Base-by-base conservation (phyloP, 2,888 invertebrate genomes). In the Leuctra nigra region DNA sequence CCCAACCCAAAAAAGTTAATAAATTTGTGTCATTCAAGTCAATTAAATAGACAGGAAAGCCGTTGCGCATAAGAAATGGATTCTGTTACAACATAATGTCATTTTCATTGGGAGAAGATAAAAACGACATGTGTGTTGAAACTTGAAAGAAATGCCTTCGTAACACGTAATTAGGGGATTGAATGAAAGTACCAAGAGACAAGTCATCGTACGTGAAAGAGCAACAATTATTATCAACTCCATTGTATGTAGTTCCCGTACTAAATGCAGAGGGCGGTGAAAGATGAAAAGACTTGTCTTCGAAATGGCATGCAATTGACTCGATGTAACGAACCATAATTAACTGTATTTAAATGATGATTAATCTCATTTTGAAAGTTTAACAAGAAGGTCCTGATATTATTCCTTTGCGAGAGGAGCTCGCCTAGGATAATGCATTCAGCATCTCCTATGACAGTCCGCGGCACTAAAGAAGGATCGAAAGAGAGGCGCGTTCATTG, bases 301-400 rank as follows among this genome's bases (percentile, higher is more conserved):
- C 13, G 44, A 44, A 18, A 44, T 22, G 4, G 44, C 18, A 44
- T 44, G 44, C 44, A 44, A 44, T 44, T 44, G 44, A 44, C 44
- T 1, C 22, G 23, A 18, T 23, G 29, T 48, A 29, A 48, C 48
- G 29, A 48, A 48, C 25, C 20, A 29, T 25, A 48, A 50, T 35
- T 33, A 35, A 50, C 50, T 50, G 18, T 29, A 50, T 50, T 50
- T 50, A 50, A 50, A 50, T 29, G 20, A 35, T 50, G 50, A 50
- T 50, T 50, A 50, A 50, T 50, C n/a, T 33, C 50, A 20, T 50
- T 6, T 50, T 50, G 20, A 33, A 35, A 50, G 50, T 50, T 33
- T 18, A 50, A 35, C 35, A 29, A 50, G 33, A 20, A 29, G n/a
- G n/a, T n/a, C n/a, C n/a, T n/a, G n/a, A n/a, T n/a, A n/a, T n/a